Evolutionary conservation across 2,888 invertebrate genomes (phyloP).

Genomic region (Oligia latruncula): DNA sequence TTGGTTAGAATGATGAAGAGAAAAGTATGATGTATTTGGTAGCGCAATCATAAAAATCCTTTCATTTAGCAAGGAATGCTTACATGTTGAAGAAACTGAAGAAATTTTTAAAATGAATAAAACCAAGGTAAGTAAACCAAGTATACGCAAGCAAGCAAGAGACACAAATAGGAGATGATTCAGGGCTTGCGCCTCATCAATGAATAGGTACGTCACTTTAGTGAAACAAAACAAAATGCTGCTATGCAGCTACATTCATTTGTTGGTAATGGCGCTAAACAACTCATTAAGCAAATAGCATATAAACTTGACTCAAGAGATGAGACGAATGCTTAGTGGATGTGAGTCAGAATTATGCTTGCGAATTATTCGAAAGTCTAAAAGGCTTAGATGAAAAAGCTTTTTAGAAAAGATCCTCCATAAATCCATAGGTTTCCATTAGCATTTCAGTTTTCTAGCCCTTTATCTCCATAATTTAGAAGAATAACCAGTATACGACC

Average conservation of each 20-base stretch:
- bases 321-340: constrained; percentile 1
- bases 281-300: neutral
- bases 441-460: neutral
- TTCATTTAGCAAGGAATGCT: neutral
- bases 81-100: neutral
- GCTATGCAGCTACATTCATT: constrained; percentile 4
- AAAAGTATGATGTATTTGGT: neutral
- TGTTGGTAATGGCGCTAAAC: constrained; percentile 3
- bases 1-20: neutral
- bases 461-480: neutral
- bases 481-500: neutral
- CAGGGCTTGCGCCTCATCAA: constrained; percentile 8
- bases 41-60: neutral
- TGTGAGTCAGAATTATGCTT: neutral
- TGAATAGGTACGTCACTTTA: constrained; percentile 31
- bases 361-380: neutral
- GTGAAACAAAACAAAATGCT: constrained; percentile 28
- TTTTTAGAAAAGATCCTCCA: neutral
- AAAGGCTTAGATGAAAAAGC: neutral
- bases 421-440: neutral
- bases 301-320: constrained; percentile 33
- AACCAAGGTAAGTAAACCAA: neutral
- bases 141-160: neutral
- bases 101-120: neutral
- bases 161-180: constrained; percentile 38